Evolutionary conservation across 2,888 invertebrate genomes (phyloP).

Genomic region (Diabrotica balteata): DNA sequence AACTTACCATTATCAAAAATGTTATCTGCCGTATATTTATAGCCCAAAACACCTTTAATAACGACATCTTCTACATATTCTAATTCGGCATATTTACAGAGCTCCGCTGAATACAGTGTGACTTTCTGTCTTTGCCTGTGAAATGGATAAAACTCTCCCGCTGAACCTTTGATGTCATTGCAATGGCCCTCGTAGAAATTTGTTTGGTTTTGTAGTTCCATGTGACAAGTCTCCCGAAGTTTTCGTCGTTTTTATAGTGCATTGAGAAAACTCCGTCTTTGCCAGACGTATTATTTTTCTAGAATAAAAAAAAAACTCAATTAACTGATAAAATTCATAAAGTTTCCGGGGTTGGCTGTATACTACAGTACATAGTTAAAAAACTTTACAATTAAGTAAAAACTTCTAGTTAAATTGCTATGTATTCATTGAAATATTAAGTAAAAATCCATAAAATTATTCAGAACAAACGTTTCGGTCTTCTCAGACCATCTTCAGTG

Average conservation of each 20-base stretch:
- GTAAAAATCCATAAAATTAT: too few relatives aligned
- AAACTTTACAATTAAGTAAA: too few relatives aligned
- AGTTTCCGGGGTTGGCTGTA: too few relatives aligned
- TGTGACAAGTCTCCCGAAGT: conserved; percentile 72
- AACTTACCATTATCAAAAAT: conserved; percentile 72
- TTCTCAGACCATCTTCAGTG: too few relatives aligned
- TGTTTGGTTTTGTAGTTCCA: conserved; percentile 76
- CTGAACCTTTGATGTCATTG: conserved; percentile 73
- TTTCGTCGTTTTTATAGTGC: conserved; percentile 70
- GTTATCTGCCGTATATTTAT: conserved; percentile 70
- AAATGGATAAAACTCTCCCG: conserved; percentile 82
- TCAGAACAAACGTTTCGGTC: too few relatives aligned
- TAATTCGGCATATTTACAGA: conserved; percentile 74
- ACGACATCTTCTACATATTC: conserved; percentile 67
- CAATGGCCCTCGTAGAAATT: conserved; percentile 66
- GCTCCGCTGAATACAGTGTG: conserved; percentile 73
- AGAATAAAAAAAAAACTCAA: conserved; percentile 27
- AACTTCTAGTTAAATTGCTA: too few relatives aligned
- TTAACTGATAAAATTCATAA: not conserved
- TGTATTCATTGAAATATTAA: too few relatives aligned
- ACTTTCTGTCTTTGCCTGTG: conserved; percentile 67
- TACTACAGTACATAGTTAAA: too few relatives aligned
- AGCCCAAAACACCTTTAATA: conserved; percentile 68
- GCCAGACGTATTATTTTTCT: conserved; percentile 77
- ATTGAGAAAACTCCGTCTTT: conserved; percentile 79